Conservation (phyloP, 2,113 vertebrate species). For the Phyllostomus discolor region DNA sequence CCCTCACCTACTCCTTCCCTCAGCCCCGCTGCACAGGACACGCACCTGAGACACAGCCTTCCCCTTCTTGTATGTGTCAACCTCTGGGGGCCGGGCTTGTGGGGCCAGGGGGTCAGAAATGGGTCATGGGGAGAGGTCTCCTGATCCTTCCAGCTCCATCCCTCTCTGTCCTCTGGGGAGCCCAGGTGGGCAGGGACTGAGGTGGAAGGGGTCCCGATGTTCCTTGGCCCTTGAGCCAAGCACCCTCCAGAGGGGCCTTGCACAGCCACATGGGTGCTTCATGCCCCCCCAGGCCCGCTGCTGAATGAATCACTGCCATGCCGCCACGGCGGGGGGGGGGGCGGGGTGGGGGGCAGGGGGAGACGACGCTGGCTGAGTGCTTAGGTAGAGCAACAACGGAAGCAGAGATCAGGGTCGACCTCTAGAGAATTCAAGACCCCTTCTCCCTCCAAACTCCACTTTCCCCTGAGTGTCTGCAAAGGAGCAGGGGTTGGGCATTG, state of each 20-base stretch:
- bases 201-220: neutral
- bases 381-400: fast-evolving
- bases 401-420: neutral
- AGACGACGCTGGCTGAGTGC: neutral
- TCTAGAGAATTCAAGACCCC: neutral
- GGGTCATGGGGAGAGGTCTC: neutral
- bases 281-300: neutral
- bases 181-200: neutral
- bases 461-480: neutral
- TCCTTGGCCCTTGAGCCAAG: neutral
- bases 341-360: no score
- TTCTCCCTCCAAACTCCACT: no score
- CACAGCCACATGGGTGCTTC: fast-evolving
- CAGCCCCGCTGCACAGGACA: no score
- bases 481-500: neutral
- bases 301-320: fast-evolving
- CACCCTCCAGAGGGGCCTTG: neutral
- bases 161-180: neutral
- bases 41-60: neutral
- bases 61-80: neutral
- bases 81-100: neutral
- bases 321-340: fast-evolving
- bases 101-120: neutral
- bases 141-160: neutral
- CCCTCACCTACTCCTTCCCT: neutral